These are phyloP conservation scores for Xenopus laevis DNA, from an alignment of 2,113 vertebrate species.

Conservation along the genomic window DNA sequence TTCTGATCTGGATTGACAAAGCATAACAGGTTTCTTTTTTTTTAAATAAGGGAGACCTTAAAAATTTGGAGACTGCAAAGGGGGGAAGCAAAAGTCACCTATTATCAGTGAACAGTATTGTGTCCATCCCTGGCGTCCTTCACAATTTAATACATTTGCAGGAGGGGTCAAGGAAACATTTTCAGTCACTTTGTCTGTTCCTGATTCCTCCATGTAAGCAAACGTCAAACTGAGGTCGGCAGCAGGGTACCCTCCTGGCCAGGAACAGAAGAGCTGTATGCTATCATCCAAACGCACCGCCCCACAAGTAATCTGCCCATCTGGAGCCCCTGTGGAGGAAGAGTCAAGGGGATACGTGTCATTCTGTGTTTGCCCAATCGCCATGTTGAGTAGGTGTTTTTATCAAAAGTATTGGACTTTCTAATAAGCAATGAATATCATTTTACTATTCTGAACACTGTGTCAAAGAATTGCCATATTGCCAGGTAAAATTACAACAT, in stretches of 20 bases:
- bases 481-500: too few species aligned
- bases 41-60: too few species aligned
- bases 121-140: background rate
- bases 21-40: too few species aligned
- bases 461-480: too few species aligned
- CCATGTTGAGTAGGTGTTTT: too few species aligned
- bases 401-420: too few species aligned
- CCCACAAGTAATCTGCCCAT: background rate
- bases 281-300: too few species aligned
- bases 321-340: background rate
- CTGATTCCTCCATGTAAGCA: background rate
- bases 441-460: too few species aligned
- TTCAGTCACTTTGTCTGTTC: background rate
- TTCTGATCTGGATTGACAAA: too few species aligned
- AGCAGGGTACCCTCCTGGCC: slow-evolving; percentile 24
- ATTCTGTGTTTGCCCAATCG: background rate
- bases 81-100: background rate
- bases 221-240: background rate
- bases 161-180: background rate
- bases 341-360: background rate
- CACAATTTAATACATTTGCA: background rate
- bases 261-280: background rate
- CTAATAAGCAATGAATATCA: too few species aligned
- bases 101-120: background rate
- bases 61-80: too few species aligned